phyloP scores from a whole-genome alignment of 2,113 vertebrate genomes.

The Syngnathus floridae region DNA sequence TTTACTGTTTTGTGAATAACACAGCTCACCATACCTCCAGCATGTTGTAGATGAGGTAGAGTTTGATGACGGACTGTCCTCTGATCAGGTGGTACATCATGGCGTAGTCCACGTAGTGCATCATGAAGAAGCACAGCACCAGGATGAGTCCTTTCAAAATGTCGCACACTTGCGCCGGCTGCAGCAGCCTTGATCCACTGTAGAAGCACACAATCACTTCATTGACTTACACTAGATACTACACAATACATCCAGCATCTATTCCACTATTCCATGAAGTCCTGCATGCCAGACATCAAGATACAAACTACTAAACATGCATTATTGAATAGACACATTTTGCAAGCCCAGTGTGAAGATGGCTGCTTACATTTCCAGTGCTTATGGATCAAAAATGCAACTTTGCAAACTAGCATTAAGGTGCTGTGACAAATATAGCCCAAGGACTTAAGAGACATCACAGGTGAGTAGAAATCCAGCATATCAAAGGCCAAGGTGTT shows the following conservation, averaged over 20 bases:
- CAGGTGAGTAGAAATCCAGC: neutral
- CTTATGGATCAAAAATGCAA: conserved; percentile 1
- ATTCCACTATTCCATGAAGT: neutral
- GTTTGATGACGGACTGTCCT: conserved; percentile 97
- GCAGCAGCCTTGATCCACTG: conserved; percentile 87
- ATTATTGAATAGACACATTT: neutral
- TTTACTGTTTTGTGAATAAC: too few species aligned
- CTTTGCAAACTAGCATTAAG: neutral
- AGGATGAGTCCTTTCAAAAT: conserved; percentile 91
- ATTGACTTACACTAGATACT: neutral
- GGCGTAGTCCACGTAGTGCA: conserved; percentile 97
- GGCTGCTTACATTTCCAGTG: neutral
- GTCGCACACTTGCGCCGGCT: conserved; percentile 96
- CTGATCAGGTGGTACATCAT: conserved; percentile 99
- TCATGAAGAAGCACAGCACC: conserved; percentile 93
- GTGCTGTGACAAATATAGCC: neutral
- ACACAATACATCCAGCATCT: conserved; percentile 5
- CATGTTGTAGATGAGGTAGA: conserved; percentile 99
- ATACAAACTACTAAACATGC: conserved; percentile 25
- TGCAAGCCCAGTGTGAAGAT: neutral
- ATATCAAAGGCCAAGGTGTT: neutral
- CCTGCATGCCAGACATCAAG: neutral
- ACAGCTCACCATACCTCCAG: conserved; percentile 78
- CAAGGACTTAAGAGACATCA: neutral
- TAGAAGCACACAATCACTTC: conserved; percentile 33